Percentiles rank a stretch among this genome's conserved stretches.
Evolutionary conservation across 2,888 invertebrate species (phyloP).

Genomic region (Venusia cambrica): DNA sequence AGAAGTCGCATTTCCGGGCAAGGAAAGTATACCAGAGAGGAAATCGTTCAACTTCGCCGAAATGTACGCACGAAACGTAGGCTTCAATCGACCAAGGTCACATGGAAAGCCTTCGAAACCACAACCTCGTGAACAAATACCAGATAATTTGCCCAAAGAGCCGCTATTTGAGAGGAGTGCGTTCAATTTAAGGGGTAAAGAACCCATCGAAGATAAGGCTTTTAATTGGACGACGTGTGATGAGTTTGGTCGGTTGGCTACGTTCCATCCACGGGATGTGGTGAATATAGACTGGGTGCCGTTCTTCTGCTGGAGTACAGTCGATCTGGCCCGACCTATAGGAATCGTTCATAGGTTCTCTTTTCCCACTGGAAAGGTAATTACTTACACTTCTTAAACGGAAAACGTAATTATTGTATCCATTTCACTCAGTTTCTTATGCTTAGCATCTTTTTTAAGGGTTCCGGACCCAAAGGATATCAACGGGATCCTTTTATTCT

Average conservation of each 20-base stretch:
- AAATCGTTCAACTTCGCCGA: no score
- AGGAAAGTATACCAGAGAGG: no score
- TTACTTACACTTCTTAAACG: neutral
- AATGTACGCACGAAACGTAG: no score
- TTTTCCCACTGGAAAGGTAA: conserved; percentile 52
- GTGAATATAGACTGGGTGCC: conserved; percentile 55
- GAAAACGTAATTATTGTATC: no score
- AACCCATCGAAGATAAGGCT: neutral
- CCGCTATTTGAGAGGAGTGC: conserved; percentile 22
- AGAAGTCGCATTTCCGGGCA: no score
- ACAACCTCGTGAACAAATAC: no score
- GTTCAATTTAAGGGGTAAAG: conserved; percentile 23
- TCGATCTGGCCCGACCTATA: neutral
- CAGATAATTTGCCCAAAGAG: neutral
- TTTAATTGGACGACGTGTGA: conserved; percentile 54
- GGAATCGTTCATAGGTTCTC: conserved; percentile 41
- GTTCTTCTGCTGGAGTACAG: conserved; percentile 55
- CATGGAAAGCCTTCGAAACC: no score
- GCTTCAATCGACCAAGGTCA: no score
- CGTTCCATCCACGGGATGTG: conserved; percentile 53
- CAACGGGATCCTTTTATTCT: no score
- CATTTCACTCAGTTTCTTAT: no score
- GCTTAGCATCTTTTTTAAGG: no score
- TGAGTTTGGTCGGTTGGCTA: conserved; percentile 43
- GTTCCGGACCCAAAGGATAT: no score